Base-by-base conservation (phyloP, 2,113 vertebrate species). In the Antigone vipio region DNA sequence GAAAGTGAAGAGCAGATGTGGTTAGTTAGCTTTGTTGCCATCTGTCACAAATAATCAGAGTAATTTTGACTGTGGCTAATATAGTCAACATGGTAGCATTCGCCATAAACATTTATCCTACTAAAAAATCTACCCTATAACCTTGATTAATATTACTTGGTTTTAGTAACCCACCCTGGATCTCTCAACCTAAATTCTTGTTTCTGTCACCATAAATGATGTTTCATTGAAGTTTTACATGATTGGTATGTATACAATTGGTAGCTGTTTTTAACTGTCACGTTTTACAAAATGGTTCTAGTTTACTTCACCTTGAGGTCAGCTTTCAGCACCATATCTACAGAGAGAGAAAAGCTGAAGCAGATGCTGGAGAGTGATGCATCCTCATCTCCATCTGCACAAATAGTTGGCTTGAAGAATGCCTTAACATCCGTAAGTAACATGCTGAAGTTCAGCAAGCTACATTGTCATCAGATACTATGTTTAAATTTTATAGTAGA, bases 341-440 rank as follows among this genome's bases (percentile, higher is more conserved):
- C 97, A 34, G 99, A 99, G 95, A 98, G 98, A 87, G 99, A 99
- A 95, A 98, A 98, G 91, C 95, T 99, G 97, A 99, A 98, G 95
- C 99, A 99, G 76, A 98, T 99, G 94, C 85, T 98, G 97, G 99
- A 99, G 68, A 98, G 98, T 2, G 99, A 99, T n/a, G 86, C 97
- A 26, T 97, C 98, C 52, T 97, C 98, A 29, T 97, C 99, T 22
- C 98, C 99, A 26, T 99, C 99, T 17, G 98, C 98, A 38, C 99
- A 99, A 98, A 98, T 99, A 80, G 89, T 99, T 79, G 98, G 99
- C 60, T 97, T 99, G 97, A 99, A 99, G 98, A 99, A 98, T 34
- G 97, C 99, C 26, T 98, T 99, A 95, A 95, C 99, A 62, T 98
- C 98, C 17, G 99, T 99, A 99, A 98, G 98, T 98, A 77, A 58